Evolutionary conservation across 2,888 invertebrate species (phyloP).

Genomic region (Monopis laevigella): DNA sequence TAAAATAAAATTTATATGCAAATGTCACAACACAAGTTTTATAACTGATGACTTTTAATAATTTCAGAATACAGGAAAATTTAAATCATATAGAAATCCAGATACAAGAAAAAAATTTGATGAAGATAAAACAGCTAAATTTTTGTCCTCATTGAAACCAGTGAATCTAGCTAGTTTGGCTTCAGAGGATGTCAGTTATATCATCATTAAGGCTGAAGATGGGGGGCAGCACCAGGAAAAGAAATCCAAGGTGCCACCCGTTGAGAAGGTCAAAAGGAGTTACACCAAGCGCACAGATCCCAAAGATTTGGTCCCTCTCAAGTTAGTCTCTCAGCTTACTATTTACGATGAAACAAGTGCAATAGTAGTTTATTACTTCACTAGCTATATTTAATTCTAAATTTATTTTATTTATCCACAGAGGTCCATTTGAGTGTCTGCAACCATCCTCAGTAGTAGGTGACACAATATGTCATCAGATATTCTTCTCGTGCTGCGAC

Average conservation of each 20-base stretch:
- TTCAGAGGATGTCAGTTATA: conserved; percentile 46
- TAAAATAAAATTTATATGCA: no score
- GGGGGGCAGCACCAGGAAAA: conserved; percentile 17
- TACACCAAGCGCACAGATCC: conserved; percentile 20
- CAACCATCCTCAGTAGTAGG: conserved; percentile 36
- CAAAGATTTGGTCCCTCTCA: conserved; percentile 25
- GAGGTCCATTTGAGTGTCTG: conserved; percentile 57
- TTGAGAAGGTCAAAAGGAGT: conserved; percentile 17
- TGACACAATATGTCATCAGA: conserved; percentile 46
- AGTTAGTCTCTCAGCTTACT: conserved; percentile 27
- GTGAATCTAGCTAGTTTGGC: conserved; percentile 24
- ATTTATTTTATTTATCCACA: conserved; percentile 17
- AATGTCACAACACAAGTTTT: no score
- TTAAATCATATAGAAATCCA: no score
- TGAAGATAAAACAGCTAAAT: neutral
- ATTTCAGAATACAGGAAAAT: no score
- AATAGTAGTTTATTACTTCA: neutral
- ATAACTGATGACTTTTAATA: no score
- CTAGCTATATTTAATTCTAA: neutral
- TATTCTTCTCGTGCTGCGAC: conserved; percentile 60
- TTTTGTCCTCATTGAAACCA: neutral
- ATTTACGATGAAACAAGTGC: neutral
- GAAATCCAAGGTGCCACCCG: conserved; percentile 14
- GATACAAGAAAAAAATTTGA: no score
- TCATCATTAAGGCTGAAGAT: conserved; percentile 37